Evolutionary conservation across 2,797 vertebrate species (phyloP).

Genomic region (Helostoma temminkii): DNA sequence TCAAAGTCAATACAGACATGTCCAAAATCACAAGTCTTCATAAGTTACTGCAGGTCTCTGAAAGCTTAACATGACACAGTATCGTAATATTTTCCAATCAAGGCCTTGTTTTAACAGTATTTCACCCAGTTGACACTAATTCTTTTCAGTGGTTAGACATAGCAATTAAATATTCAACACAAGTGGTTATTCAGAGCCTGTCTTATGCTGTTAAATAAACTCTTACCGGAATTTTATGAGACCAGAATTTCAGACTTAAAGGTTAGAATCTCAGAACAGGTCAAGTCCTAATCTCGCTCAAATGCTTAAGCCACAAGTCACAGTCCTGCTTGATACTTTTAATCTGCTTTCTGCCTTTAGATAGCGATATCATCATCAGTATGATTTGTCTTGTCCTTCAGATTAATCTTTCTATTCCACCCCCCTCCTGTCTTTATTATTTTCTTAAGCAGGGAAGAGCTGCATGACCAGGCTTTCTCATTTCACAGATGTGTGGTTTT

Average conservation of each 20-base stretch:
- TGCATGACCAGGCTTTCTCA: slow-evolving; percentile 80
- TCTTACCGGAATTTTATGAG: neutral
- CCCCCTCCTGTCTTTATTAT: slow-evolving; percentile 65
- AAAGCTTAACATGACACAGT: neutral
- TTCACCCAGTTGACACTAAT: neutral
- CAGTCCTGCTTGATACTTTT: neutral
- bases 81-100: neutral
- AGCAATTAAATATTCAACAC: neutral
- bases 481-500: slow-evolving; percentile 82
- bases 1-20: neutral
- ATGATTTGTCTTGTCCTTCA: slow-evolving; percentile 59
- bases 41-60: no score
- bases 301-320: no score
- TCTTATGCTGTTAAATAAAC: neutral
- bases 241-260: neutral
- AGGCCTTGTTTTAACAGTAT: neutral
- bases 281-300: no score
- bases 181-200: neutral
- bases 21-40: neutral
- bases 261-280: neutral
- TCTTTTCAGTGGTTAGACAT: neutral
- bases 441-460: slow-evolving; percentile 70
- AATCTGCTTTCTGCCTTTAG: slow-evolving; percentile 35
- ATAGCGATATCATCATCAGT: no score
- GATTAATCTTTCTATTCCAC: slow-evolving; percentile 61